Evolutionary conservation across 2,113 vertebrate species (phyloP).

Genomic region (Microcebus jonahi): DNA sequence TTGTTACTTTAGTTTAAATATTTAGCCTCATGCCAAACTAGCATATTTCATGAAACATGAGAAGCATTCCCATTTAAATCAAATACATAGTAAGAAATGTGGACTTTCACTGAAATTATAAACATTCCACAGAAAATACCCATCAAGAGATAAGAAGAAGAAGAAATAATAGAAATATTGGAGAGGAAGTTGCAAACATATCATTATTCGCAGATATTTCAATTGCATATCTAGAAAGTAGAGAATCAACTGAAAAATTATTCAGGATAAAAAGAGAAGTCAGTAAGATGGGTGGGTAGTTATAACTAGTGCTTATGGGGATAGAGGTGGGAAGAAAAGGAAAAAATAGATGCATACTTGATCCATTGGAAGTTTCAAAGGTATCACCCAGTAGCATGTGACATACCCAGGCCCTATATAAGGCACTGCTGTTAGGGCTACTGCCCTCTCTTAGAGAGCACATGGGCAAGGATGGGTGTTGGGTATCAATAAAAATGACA

Average conservation of each 20-base stretch:
- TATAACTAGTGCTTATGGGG: background rate
- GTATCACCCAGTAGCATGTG: background rate
- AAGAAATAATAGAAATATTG: background rate
- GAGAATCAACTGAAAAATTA: background rate
- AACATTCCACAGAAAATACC: background rate
- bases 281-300: background rate
- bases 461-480: background rate
- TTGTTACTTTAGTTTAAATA: conserved; percentile 17
- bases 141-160: background rate
- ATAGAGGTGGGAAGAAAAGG: background rate
- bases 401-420: background rate
- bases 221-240: background rate
- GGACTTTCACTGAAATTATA: background rate
- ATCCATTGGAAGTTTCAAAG: background rate
- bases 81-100: background rate
- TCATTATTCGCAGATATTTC: background rate
- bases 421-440: background rate
- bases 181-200: background rate
- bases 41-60: background rate
- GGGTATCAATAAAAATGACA: background rate
- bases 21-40: background rate
- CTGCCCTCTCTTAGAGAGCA: background rate
- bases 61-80: background rate
- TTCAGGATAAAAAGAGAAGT: background rate
- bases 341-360: background rate